A percentile compares a stretch with the other conserved stretches of the same genome.
phyloP scores from a whole-genome alignment of 2,888 invertebrate species.

The Scelioninae gen. 1 region DNA sequence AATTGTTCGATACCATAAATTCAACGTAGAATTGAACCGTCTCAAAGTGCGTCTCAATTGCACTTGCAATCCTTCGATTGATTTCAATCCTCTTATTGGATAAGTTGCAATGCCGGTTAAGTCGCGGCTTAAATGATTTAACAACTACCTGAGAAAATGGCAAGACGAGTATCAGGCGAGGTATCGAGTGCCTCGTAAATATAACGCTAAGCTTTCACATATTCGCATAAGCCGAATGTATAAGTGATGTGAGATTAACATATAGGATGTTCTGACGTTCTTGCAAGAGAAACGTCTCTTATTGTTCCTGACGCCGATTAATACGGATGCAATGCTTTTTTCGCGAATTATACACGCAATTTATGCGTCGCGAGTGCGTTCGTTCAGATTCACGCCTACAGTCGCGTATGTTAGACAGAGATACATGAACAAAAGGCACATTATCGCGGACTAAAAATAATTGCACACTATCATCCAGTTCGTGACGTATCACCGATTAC shows the following conservation, averaged over 20 bases:
- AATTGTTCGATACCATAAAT: background rate
- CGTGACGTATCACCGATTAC: constrained; percentile 45
- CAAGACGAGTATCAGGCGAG: constrained; percentile 38
- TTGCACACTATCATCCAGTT: constrained; percentile 65
- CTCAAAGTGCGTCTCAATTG: constrained; percentile 20
- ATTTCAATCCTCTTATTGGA: constrained; percentile 38
- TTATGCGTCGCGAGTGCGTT: constrained; percentile 33
- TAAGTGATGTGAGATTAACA: no score
- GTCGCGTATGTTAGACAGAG: constrained; percentile 37
- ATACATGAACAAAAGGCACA: constrained; percentile 60
- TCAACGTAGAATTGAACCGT: constrained; percentile 7
- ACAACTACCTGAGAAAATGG: constrained; percentile 43
- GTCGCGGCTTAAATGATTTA: constrained; percentile 46
- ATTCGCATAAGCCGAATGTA: no score
- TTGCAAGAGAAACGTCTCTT: constrained; percentile 32
- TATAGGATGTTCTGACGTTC: constrained; percentile 20
- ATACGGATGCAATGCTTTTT: constrained; percentile 40
- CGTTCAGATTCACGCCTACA: constrained; percentile 56
- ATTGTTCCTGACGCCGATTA: constrained; percentile 55
- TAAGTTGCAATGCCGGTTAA: constrained; percentile 10
- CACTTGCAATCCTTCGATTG: constrained; percentile 18
- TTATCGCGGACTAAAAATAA: constrained; percentile 69
- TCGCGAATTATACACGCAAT: constrained; percentile 42
- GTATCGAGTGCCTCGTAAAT: constrained; percentile 39
- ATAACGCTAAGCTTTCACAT: constrained; percentile 39